phyloP scores from a whole-genome alignment of 1,140 invertebrate species.

The Cotesia typhae region DNA sequence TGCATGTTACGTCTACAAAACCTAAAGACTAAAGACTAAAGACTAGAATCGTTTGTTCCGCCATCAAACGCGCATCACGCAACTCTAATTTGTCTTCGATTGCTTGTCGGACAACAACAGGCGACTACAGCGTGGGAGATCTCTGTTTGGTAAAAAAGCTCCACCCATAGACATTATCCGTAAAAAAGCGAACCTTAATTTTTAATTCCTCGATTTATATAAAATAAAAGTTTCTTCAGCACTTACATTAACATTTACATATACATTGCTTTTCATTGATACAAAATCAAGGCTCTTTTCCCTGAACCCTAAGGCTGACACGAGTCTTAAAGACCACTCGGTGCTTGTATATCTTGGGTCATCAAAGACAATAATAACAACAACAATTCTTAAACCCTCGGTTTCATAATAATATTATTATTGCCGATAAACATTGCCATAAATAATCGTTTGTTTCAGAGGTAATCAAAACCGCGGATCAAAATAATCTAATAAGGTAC shows the following conservation, averaged over 20 bases:
- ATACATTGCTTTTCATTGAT: constrained; percentile 23
- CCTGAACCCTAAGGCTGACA: constrained; percentile 44
- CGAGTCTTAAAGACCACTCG: constrained; percentile 39
- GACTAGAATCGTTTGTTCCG: constrained; percentile 42
- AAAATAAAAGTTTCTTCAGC: not conserved
- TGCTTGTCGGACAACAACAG: constrained; percentile 46
- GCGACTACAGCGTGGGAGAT: constrained; percentile 57
- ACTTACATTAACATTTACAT: not conserved
- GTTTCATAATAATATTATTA: constrained; percentile 45
- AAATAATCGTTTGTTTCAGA: constrained; percentile 65
- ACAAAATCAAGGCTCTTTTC: constrained; percentile 13
- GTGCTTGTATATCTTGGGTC: constrained; percentile 55
- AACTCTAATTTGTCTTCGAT: constrained; percentile 66
- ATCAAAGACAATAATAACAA: constrained; percentile 43
- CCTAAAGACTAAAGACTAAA: too few relatives aligned
- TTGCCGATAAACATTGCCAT: constrained; percentile 48
- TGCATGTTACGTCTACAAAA: too few relatives aligned
- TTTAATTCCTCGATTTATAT: not conserved
- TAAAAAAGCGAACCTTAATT: not conserved
- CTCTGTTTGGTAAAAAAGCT: constrained; percentile 14
- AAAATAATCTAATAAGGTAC: constrained; percentile 60
- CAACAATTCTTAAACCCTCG: constrained; percentile 29
- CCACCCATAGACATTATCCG: not conserved
- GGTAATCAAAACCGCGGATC: constrained; percentile 61
- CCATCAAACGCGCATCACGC: constrained; percentile 65